Base-by-base conservation (phyloP, 2,113 vertebrate genomes). In the Chamaetylas fuelleborni region DNA sequence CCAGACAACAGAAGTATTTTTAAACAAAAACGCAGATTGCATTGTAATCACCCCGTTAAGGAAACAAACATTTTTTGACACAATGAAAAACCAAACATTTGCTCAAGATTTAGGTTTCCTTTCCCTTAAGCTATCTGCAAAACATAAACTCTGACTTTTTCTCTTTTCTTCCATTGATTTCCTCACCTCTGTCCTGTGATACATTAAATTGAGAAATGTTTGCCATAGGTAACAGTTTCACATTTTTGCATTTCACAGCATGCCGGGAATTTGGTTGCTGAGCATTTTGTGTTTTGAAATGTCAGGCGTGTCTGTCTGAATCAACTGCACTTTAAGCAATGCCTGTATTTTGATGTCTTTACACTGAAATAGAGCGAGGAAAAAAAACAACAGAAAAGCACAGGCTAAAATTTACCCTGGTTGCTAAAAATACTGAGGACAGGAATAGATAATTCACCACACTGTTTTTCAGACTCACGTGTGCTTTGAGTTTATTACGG, bases 401-500 rank as follows among this genome's bases (percentile, higher is more conserved):
- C 34, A 33, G 26, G 48, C 86, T 95, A 93, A 92, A 92, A 90
- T 94, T 76, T 12, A 47, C 42, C 18, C 71, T 22, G 16, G 31
- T 26, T 51, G 58, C 92, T 93, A 95, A 96, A 97, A 96, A 94
- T 95, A 94, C 31, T 33, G 38, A 1, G 5, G 64, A 90, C 72
- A 60, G 85, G 69, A 96, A 95, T 88, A 96, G 92, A 77, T 64
- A 94, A 74, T 88, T 92, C 88, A 81, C 61, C 5, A 5, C 9
- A 2, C 62, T 93, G 29, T 71, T 92, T 86, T 93, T 64, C 86
- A 93, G 80, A 7, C 60, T 96, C 88, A 90, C 40, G 19, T 90
- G 76, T 79, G 53, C 86, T 83, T 74, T 53, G 65, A 40, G n/a
- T 81, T 94, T 96, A 83, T 90, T 70, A 91, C 28, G 88, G 86